Conservation (phyloP, 2,797 vertebrate genomes). For the Steatocranus sp. region DNA sequence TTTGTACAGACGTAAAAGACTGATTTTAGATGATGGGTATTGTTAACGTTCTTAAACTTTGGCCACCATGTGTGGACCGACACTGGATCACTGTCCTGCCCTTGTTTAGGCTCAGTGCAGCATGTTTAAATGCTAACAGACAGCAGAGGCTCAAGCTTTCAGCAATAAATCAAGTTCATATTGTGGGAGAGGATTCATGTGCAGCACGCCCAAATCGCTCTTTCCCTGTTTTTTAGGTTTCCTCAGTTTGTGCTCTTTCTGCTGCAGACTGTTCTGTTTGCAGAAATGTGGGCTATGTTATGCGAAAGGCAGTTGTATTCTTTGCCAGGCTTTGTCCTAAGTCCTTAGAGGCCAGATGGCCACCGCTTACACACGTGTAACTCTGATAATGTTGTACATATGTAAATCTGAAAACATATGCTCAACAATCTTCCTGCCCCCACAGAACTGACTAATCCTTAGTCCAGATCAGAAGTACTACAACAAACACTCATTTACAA, state of each 20-base stretch:
- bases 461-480: slow-evolving; percentile 15
- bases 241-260: neutral
- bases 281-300: neutral
- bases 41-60: neutral
- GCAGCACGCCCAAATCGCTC: neutral
- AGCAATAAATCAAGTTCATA: slow-evolving; percentile 39
- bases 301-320: slow-evolving; percentile 10
- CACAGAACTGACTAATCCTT: slow-evolving; percentile 45
- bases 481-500: slow-evolving; percentile 6
- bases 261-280: neutral
- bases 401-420: slow-evolving; percentile 64
- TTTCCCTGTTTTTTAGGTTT: slow-evolving; percentile 11
- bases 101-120: slow-evolving; percentile 32
- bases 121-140: slow-evolving; percentile 6
- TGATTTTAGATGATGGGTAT: neutral
- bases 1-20: neutral
- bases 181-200: slow-evolving; percentile 12
- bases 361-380: slow-evolving; percentile 14
- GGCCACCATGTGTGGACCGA: neutral
- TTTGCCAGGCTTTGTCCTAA: slow-evolving; percentile 37
- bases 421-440: slow-evolving; percentile 29
- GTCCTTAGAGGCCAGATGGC: slow-evolving; percentile 55
- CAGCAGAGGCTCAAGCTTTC: slow-evolving; percentile 8
- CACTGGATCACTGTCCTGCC: neutral
- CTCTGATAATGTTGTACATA: slow-evolving; percentile 44